Base-by-base conservation (phyloP, 2,113 vertebrate species). In the Bujurquina vittata region DNA sequence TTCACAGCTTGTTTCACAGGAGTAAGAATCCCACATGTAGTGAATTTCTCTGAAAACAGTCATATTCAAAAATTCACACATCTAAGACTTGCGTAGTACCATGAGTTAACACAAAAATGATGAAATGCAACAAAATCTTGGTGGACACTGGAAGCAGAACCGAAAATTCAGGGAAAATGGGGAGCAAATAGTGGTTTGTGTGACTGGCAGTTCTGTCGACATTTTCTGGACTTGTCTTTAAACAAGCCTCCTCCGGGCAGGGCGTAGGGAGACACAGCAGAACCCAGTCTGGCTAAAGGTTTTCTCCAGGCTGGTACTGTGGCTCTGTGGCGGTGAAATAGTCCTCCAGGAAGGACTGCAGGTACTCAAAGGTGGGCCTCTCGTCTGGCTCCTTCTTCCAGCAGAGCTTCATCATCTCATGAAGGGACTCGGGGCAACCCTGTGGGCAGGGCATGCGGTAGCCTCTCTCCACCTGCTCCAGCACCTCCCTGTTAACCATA, bases 311-410 rank as follows among this genome's bases (percentile, higher is more conserved):
- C 89, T 99, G 98, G 94, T 99, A 99, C 92, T 98, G 98, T 88
- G 98, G 97, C 95, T 99, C 98, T 84, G 98, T 99, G 93, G 97
- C 96, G 89, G 97, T 99, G 94, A 99, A 99, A 84, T 98, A 98
- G 95, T 99, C 98, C 96, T 99, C 97, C 92, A 98, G 92, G 95
- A 98, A 99, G 88, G 97, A 98, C 95, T 99, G 97, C 76, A 98
- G 97, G 93, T 99, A 98, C 92, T 99, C 97, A 88, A 99, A 99
- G 1, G 98, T 99, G 93, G 98, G 98, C 94, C 98, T 97, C 93
- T 99, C 97, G 77, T 99, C 97, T 3, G 98, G 96, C 75, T 99
- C 98, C 89, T 98, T 98, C 95, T 98, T 98, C 98, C 98, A 99
- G 91, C 97, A 98, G 43, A 96, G 94, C 94, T 97, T 97, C 97